Base-by-base conservation (phyloP, 2,797 vertebrate genomes). In the Alectoris magna region DNA sequence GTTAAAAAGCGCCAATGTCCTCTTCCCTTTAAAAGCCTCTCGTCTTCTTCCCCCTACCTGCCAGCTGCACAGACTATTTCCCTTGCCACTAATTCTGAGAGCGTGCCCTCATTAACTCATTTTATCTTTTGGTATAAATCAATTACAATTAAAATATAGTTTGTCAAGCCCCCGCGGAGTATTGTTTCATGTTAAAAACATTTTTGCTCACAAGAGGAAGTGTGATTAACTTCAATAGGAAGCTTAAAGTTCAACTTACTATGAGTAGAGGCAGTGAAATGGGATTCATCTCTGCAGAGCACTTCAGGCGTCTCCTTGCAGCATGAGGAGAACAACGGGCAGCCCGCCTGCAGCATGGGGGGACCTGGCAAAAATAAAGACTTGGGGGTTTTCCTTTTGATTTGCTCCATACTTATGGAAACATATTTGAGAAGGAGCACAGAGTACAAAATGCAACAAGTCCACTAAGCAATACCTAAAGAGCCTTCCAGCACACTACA, bases 91-190 rank as follows among this genome's bases (percentile, higher is more conserved):
- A 95, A 97, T 97, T 97, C 96, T 95, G 96, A 96, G 97, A 96
- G 82, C 90, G 73, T 73, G 84, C 88, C 97, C 97, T 97, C 97
- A 98, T 98, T 97, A 98, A 97, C 97, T 97, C 94, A 96, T 97
- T 98, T 97, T 97, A 97, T 96, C 96, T 96, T 97, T 97, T 87
- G 85, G 81, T 97, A 97, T 84, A 97, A 97, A 98, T 98, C 97
- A 98, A 97, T 98, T 98, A 97, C 97, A 98, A 98, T 97, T 97
- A 98, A 98, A 97, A 97, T 91, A 96, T 93, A 97, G 95, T 97
- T 97, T 97, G 94, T 93, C 93, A 96, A 97, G 94, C 93, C 97
- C 97, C 97, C 48, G 82, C 34, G 87, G 97, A 97, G 86, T 86
- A 96, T 97, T 96, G 94, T 94, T 97, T 96, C 94, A 96, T 63